Evolutionary conservation across 1,140 invertebrate species (phyloP).

Genomic region (Polypedilum vanderplanki): DNA sequence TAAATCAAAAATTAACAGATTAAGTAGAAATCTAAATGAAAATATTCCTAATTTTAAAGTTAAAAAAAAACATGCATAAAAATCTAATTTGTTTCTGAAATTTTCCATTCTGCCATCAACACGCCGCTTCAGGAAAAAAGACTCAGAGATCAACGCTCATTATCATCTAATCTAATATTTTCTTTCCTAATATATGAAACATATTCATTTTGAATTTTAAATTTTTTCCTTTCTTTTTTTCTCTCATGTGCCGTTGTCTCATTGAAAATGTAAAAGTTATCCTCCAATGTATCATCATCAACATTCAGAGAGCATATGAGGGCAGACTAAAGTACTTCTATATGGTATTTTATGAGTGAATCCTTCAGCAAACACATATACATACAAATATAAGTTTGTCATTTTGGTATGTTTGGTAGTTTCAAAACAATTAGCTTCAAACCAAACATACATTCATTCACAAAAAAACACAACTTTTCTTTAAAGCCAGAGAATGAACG

Average conservation of each 20-base stretch:
- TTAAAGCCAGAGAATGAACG: too few species aligned
- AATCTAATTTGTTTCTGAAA: not conserved
- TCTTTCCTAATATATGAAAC: not conserved
- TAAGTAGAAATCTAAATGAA: too few species aligned
- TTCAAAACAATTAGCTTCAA: too few species aligned
- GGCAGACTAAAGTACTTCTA: not conserved
- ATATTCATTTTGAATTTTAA: conserved; percentile 23
- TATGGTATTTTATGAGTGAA: too few species aligned
- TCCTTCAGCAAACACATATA: too few species aligned
- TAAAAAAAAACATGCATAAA: not conserved
- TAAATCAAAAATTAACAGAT: too few species aligned
- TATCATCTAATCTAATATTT: conserved; percentile 27
- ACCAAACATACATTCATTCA: too few species aligned
- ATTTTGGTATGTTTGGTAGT: too few species aligned
- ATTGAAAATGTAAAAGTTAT: not conserved
- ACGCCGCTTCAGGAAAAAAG: not conserved
- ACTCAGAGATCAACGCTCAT: not conserved
- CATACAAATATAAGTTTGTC: too few species aligned
- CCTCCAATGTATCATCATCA: conserved; percentile 12
- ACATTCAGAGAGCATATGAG: not conserved
- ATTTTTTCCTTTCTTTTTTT: not conserved
- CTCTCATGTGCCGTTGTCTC: not conserved
- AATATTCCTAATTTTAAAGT: too few species aligned
- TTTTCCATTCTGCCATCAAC: not conserved
- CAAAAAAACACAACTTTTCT: too few species aligned